Evolutionary conservation across 2,797 vertebrate genomes (phyloP), one percentile per base, ranked within the genome.

Genomic region (Gambelia wislizenii): DNA sequence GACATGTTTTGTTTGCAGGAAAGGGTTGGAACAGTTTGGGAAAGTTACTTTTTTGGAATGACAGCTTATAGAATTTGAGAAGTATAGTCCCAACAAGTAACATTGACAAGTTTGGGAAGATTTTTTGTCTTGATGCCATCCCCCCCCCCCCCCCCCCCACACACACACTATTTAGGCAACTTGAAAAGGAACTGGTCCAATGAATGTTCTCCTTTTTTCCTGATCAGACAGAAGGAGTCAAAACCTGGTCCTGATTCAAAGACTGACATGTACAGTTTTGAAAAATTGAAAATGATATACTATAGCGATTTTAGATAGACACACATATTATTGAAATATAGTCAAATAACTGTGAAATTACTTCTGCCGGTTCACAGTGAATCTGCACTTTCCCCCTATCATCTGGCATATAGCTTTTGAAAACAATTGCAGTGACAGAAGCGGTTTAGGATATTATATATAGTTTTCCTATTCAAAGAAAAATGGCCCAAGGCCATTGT

Each of bases 101-200:
- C 59, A 25, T 64, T 64, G 27, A 64, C 8, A 64, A 30, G 8
- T 64, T 27, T 7, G 27, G 61, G 22, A 3, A 27, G 61, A 47
- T 59, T 30, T 36, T 30, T 6, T 2, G 2, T 0, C 89, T 87
- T 72, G 1, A 39, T 49, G 6, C 83, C 56, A 87, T 56, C 49
- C n/a, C n/a, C n/a, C n/a, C n/a, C n/a, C n/a, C n/a, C n/a, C n/a
- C n/a, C n/a, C n/a, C n/a, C n/a, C n/a, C n/a, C n/a, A n/a, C n/a
- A n/a, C n/a, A n/a, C n/a, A n/a, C n/a, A n/a, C n/a, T n/a, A 91
- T 77, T 54, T 69, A 36, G 30, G 83, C 44, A 2, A 72, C 84
- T 85, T 2, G 2, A 0, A 59, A 13, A 84, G 33, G 59, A 61
- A 69, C 22, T 13, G 77, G 36, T 25, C 4, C 30, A 14, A 44